Conservation (phyloP, 2,888 invertebrate genomes). For the Sesamia inferens region DNA sequence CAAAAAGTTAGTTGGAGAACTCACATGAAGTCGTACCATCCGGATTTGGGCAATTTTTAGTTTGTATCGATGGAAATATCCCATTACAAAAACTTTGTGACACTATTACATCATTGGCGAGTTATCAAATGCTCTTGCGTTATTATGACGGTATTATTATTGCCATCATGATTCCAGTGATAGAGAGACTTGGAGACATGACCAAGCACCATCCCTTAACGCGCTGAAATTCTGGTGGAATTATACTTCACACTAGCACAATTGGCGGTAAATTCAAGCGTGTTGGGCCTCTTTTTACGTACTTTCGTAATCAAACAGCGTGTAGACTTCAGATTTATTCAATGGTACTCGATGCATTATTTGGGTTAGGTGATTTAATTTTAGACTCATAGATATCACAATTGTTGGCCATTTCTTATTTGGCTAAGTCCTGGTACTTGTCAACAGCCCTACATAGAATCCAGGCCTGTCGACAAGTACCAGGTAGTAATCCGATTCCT, state of each 20-base stretch:
- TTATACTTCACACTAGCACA: not conserved
- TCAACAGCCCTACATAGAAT: too few species aligned
- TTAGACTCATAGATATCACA: not conserved
- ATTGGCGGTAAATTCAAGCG: too few species aligned
- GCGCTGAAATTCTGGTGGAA: not conserved
- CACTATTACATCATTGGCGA: too few species aligned
- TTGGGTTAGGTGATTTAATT: not conserved
- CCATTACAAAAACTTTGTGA: too few species aligned
- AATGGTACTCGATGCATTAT: not conserved
- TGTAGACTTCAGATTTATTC: not conserved
- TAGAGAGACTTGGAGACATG: not conserved
- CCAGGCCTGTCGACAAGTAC: too few species aligned
- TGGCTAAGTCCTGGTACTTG: not conserved
- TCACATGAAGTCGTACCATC: constrained; percentile 82
- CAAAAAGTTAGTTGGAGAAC: constrained; percentile 77
- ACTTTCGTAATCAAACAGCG: not conserved
- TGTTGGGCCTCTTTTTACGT: too few species aligned
- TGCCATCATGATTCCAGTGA: not conserved
- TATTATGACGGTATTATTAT: too few species aligned
- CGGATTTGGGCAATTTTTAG: constrained; percentile 68
- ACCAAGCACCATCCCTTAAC: not conserved
- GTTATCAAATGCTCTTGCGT: too few species aligned
- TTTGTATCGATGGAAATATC: not conserved
- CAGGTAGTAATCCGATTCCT: too few species aligned
- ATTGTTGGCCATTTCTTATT: not conserved